Evolutionary conservation across 2,113 vertebrate genomes (phyloP).

Genomic region (Neolamprologus fasciatus): DNA sequence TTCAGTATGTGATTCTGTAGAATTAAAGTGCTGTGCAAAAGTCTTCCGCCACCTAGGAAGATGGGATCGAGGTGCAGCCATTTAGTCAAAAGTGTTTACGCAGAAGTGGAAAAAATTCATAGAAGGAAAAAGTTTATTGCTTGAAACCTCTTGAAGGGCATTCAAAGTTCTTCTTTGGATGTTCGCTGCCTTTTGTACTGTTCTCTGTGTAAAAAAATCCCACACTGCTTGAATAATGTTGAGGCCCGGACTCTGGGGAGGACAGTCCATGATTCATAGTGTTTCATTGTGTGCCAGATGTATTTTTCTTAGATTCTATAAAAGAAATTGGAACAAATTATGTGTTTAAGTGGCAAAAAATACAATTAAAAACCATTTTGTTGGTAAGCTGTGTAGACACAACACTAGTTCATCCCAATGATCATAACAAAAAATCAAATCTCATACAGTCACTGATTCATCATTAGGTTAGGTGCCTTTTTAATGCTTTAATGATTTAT

Average conservation of each 20-base stretch:
- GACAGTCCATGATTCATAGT: background rate
- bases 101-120: background rate
- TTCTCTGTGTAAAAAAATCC: background rate
- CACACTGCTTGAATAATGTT: rapidly evolving
- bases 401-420: background rate
- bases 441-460: background rate
- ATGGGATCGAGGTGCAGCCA: background rate
- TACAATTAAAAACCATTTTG: background rate
- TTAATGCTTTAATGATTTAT: background rate
- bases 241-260: background rate
- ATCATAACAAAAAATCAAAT: background rate
- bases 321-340: background rate
- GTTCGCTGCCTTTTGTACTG: background rate
- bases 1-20: background rate
- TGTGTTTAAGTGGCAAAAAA: background rate
- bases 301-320: background rate
- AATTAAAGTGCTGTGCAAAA: background rate
- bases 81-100: background rate
- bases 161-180: background rate
- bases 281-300: background rate
- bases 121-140: background rate
- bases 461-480: background rate
- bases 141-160: background rate
- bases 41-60: background rate
- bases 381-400: background rate